Evolutionary conservation across 2,888 invertebrate genomes (phyloP), one percentile per base, ranked within the genome.

Genomic region (Pristionchus fissidentatus): DNA sequence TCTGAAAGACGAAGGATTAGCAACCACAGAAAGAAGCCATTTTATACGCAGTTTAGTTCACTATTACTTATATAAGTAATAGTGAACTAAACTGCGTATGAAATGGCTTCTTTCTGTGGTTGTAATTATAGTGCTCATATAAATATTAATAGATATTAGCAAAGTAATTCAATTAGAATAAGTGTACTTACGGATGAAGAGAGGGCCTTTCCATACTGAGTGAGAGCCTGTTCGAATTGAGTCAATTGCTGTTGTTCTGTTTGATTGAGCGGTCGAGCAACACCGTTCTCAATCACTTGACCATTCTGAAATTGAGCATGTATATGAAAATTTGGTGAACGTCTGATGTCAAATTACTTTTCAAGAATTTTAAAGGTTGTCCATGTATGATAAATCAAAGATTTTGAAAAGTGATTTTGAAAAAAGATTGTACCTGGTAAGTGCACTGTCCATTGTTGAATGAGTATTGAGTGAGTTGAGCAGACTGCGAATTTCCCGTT

Each of bases 371-470:
- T 26, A 26, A 60, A 8, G 19, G 10, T n/a, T n/a, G n/a, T n/a
- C n/a, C n/a, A 19, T 49, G 52, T 49, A 15, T 19, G 13, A 19
- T 49, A 15, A 49, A 15, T 49, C 49, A 49, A 49, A 49, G 49
- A n/a, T n/a, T n/a, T 62, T 62, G 62, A 32, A 32, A 15, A 62
- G 26, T 62, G n/a, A 8, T n/a, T n/a, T n/a, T n/a, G n/a, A 55
- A 57, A 4, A 0, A 57, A 26, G n/a, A 57, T 8, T 3, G 35
- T 46, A 82, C 82, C 82, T 82, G 82, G 29, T 82, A 82, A 8
- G 70, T 19, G 22, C 82, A 82, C n/a, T 49, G 46, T 82, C 82
- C 82, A 55, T 82, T 82, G 70, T 82, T 82, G 70, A 82, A 82
- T 35, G 82, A 82, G 29, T 82, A 82, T n/a, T 62, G 49, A n/a